Percentiles rank a stretch among this genome's conserved stretches.
These are phyloP conservation scores for Dunckerocampus dactyliophorus DNA, from an alignment of 2,113 vertebrate species.

Conservation along the genomic window DNA sequence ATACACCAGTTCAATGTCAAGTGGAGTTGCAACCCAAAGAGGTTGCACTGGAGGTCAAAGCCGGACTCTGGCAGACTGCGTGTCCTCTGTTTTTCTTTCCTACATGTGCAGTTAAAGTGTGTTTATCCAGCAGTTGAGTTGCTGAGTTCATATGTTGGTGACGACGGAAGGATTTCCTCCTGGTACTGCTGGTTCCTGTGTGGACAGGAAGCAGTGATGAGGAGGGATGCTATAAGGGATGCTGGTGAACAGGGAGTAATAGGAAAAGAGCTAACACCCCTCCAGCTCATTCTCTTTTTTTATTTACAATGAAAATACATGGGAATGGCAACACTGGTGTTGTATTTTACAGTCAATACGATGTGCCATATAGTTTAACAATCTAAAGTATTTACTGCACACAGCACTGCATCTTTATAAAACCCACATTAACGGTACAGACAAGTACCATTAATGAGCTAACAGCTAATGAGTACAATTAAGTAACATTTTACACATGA, in stretches of 20 bases:
- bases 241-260: slow-evolving; percentile 21
- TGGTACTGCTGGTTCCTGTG: slow-evolving; percentile 66
- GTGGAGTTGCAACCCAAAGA: slow-evolving; percentile 24
- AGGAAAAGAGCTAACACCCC: slow-evolving; percentile 8
- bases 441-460: too few species aligned
- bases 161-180: slow-evolving; percentile 70
- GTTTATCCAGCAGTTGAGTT: slow-evolving; percentile 60
- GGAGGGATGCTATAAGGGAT: slow-evolving; percentile 42
- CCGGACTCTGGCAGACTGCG: slow-evolving; percentile 5
- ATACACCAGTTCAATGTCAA: slow-evolving; percentile 56
- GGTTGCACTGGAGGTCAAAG: slow-evolving; percentile 29
- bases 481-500: too few species aligned
- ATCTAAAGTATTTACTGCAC: too few species aligned
- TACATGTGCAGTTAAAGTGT: slow-evolving; percentile 47
- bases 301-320: not conserved
- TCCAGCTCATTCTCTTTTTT: not conserved
- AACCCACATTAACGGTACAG: too few species aligned
- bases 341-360: too few species aligned
- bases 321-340: not conserved
- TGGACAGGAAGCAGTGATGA: slow-evolving; percentile 65
- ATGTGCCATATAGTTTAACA: too few species aligned
- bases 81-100: slow-evolving; percentile 50
- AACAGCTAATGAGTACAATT: too few species aligned
- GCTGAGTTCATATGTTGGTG: slow-evolving; percentile 18
- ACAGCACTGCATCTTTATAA: too few species aligned